Evolutionary conservation across 2,888 invertebrate genomes (phyloP), one percentile per base, ranked within the genome.

Genomic region (Caenorhabditis zanzibari): DNA sequence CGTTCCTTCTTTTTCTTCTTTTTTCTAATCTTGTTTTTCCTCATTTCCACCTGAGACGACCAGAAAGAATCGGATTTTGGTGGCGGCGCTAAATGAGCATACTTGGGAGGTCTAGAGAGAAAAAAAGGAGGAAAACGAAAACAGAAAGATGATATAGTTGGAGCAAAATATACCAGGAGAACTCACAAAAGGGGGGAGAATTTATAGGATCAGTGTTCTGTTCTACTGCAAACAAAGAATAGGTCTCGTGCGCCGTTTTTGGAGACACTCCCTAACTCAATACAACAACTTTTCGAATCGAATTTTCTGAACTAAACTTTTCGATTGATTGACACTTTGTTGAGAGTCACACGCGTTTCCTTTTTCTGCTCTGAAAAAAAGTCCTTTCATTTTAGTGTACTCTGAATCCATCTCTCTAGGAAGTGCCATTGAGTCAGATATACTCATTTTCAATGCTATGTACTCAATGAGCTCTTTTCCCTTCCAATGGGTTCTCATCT

Each of bases 31-130:
- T 76, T 76, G 76, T 76, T 76, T 76, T 76, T 32, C 69, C 61
- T 38, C 59, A 38, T 59, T 69, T 76, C 61, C 76, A 76, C 76
- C 76, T 76, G 76, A 69, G 76, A 69, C 68, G 76, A 68, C 58
- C 44, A 47, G 19, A 52, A 75, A 68, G 49, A 76, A 76, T 76
- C 76, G 76, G 76, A 76, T 69, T 76, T 68, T 69, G 59, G 52
- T 66, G 47, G 47, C 47, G 76, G 76, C 68, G 68, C 76, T 76
- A 76, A 76, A 76, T 76, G 76, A 76, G 76, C 76, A 76, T 76
- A 66, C 52, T 74, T 74, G 74, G 64, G 32, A 52, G 63, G 63
- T 64, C 63, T 64, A 64, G 44, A 26, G 63, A n/a, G n/a, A n/a
- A n/a, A n/a, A n/a, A 28, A 49, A 52, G 12, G 12, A 32, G 19